Conservation (phyloP, 2,888 invertebrate species). For the Lucinisca nassula region DNA sequence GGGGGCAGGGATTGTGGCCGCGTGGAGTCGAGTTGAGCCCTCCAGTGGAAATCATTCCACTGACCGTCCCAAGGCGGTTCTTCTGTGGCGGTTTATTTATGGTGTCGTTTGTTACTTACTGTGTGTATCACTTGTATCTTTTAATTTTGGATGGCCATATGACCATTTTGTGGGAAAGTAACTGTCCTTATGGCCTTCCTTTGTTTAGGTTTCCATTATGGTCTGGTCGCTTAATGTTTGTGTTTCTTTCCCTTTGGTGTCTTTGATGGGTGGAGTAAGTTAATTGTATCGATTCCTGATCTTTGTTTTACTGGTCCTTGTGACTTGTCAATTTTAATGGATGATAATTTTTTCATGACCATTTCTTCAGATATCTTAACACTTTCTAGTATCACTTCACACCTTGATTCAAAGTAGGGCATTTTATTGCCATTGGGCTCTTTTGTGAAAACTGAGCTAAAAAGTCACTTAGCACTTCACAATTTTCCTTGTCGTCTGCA, state of each 20-base stretch:
- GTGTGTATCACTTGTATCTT: too few species aligned
- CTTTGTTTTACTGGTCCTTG: background rate
- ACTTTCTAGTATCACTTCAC: background rate
- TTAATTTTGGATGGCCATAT: too few species aligned
- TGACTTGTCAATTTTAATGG: background rate
- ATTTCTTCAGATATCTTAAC: background rate
- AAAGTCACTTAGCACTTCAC: conserved; percentile 1
- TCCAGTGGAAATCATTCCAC: too few species aligned
- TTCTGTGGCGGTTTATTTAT: too few species aligned
- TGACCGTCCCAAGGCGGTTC: too few species aligned
- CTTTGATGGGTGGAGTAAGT: too few species aligned
- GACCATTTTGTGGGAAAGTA: background rate
- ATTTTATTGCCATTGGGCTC: background rate
- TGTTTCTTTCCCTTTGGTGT: too few species aligned
- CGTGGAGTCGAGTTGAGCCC: too few species aligned
- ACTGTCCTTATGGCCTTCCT: background rate
- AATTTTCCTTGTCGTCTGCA: background rate
- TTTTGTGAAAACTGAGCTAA: background rate
- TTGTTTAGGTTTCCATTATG: background rate
- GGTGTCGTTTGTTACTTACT: too few species aligned
- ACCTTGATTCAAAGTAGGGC: background rate
- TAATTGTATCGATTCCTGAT: too few species aligned
- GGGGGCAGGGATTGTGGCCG: too few species aligned
- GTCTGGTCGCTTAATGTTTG: too few species aligned
- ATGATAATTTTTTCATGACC: background rate